Evolutionary conservation across 1,140 invertebrate genomes (phyloP).

Genomic region (Dermatophagoides farinae): DNA sequence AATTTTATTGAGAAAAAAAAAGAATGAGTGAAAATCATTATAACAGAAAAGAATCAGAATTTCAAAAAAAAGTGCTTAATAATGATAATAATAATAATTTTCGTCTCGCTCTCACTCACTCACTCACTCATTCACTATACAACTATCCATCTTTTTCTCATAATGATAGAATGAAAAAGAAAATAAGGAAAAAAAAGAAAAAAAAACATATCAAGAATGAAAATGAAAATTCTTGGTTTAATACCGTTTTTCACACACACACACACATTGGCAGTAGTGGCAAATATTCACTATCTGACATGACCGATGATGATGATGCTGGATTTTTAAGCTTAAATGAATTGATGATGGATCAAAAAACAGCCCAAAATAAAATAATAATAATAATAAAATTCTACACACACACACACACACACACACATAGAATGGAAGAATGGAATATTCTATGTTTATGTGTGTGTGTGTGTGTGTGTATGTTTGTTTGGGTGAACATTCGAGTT

Average conservation of each 20-base stretch:
- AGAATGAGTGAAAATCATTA: too few species aligned
- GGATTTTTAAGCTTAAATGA: not conserved
- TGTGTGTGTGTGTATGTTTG: not conserved
- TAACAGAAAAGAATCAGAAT: too few species aligned
- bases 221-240: not conserved
- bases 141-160: not conserved
- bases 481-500: not conserved
- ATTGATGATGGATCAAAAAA: too few species aligned
- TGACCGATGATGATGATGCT: not conserved
- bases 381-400: not conserved
- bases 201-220: too few species aligned
- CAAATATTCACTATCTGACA: not conserved
- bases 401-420: not conserved
- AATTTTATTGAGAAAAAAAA: too few species aligned
- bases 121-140: not conserved
- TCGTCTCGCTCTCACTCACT: not conserved
- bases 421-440: not conserved
- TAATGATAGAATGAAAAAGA: not conserved
- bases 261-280: not conserved
- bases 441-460: not conserved
- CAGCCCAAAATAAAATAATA: not conserved
- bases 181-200: not conserved
- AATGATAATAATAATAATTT: not conserved
- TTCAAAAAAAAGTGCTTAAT: too few species aligned
- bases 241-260: too few species aligned